Conservation (phyloP, 2,888 invertebrate species). For the Pomacea canaliculata region DNA sequence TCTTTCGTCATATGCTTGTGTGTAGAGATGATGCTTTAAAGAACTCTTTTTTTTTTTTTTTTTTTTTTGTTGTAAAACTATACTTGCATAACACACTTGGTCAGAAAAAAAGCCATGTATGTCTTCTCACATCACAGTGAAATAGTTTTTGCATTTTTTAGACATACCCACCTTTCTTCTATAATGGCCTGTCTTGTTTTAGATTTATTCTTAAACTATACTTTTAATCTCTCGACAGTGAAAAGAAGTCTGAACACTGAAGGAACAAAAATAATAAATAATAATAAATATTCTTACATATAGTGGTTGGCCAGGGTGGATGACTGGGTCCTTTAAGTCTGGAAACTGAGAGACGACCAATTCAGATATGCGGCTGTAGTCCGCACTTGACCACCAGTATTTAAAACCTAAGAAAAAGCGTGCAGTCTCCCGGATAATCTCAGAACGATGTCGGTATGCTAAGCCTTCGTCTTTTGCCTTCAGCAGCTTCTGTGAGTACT, state of each 20-base stretch:
- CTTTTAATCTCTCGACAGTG: too few species aligned
- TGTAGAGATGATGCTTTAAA: too few species aligned
- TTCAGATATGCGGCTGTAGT: conserved; percentile 38
- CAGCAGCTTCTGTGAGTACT: conserved; percentile 34
- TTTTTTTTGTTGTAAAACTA: too few species aligned
- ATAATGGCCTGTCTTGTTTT: too few species aligned
- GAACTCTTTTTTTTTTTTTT: too few species aligned
- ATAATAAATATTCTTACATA: conserved; percentile 30
- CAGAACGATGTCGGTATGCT: conserved; percentile 32
- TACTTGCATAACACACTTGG: too few species aligned
- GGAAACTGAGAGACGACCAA: conserved; percentile 36
- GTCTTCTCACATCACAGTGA: too few species aligned
- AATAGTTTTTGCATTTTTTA: too few species aligned
- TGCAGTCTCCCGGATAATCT: conserved; percentile 37
- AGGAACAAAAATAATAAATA: not conserved
- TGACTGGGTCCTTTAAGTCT: conserved; percentile 32
- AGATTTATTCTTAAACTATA: too few species aligned
- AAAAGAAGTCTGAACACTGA: not conserved
- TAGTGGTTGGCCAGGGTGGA: conserved; percentile 24
- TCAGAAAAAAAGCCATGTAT: too few species aligned
- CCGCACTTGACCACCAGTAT: conserved; percentile 40
- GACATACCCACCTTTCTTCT: too few species aligned
- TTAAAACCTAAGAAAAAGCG: conserved; percentile 35
- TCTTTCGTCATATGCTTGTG: too few species aligned
- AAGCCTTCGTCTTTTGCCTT: conserved; percentile 33